Percentiles rank a stretch among this genome's conserved stretches.
Evolutionary conservation across 2,888 invertebrate genomes (phyloP).

Genomic region (Acleris holmiana): DNA sequence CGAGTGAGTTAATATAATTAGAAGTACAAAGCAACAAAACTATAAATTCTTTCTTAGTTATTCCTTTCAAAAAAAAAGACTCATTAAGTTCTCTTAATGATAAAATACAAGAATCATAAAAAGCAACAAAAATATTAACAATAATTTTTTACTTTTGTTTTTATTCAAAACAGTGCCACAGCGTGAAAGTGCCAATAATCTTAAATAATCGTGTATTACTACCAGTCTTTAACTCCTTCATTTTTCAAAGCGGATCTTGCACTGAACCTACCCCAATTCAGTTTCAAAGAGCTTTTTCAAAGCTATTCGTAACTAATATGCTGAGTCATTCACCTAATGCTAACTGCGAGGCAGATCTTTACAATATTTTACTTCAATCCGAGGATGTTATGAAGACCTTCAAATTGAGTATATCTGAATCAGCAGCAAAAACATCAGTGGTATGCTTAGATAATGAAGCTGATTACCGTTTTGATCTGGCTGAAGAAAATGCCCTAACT

Average conservation of each 20-base stretch:
- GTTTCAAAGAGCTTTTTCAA: constrained; percentile 37
- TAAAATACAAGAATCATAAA: too few species aligned
- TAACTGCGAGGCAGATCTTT: constrained; percentile 32
- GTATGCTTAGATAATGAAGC: constrained; percentile 17
- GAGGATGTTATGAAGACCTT: constrained; percentile 22
- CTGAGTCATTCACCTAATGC: constrained; percentile 19
- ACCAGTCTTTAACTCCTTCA: too few species aligned
- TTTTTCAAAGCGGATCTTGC: constrained; percentile 29
- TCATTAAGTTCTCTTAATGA: too few species aligned
- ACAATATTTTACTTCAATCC: constrained; percentile 24
- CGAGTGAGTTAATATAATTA: too few species aligned
- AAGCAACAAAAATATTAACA: too few species aligned
- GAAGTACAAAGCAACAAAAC: too few species aligned
- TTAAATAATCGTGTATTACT: too few species aligned
- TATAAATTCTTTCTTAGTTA: too few species aligned
- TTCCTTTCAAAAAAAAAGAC: too few species aligned
- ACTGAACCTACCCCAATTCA: constrained; percentile 33
- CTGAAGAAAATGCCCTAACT: constrained; percentile 32
- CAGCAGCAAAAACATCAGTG: background rate
- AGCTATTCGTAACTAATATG: constrained; percentile 34
- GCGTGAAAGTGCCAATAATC: too few species aligned
- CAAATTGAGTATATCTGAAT: background rate
- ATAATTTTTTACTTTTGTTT: too few species aligned
- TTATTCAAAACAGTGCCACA: too few species aligned
- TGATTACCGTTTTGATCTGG: constrained; percentile 36